Evolutionary conservation across 2,888 invertebrate genomes (phyloP), one percentile per base, ranked within the genome.

Genomic region (Psylliodes chrysocephalus): DNA sequence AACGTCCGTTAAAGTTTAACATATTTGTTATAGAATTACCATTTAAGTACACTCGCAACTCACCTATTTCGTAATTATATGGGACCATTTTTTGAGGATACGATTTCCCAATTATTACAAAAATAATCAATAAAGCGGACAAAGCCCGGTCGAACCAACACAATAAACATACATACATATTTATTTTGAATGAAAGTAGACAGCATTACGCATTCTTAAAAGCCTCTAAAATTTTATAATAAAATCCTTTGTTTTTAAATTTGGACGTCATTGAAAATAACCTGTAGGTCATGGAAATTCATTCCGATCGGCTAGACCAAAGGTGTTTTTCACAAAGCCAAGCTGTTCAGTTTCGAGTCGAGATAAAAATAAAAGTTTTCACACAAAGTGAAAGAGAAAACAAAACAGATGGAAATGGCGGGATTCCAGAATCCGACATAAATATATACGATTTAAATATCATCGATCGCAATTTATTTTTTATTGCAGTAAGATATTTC

Each of bases 261-360:
- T 19, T 53, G 15, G 35, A 57, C 57, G 47, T 57, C 57, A 57
- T 47, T 47, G 35, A 47, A 35, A 47, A 35, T 47, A 12, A 57
- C 57, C 57, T 57, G 57, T 57, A 47, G 47, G 47, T 57, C 47
- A 47, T 57, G 47, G 47, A 47, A 57, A 47, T 7, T 14, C 42
- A 54, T 54, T 54, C 19, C 42, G 28, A 17, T 25, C 42, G 14
- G 25, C 55, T 44, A 55, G 56, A 46, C 56, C 6, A 6, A 17
- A 33, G 33, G 10, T 10, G 19, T n/a, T 17, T 40, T 40, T 40
- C 40, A 40, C 40, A n/a, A 7, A n/a, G 17, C 8, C 44, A 10
- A n/a, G 42, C 10, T 15, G 7, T 12, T 19, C 7, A 17, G 44
- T n/a, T n/a, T n/a, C n/a, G 19, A 15, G 18, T 17, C n/a, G 18